Evolutionary conservation across 92 coral and sea anemone genomes (phyloP), one percentile per base, ranked within the genome.

Genomic region (Desmophyllum pertusum): DNA sequence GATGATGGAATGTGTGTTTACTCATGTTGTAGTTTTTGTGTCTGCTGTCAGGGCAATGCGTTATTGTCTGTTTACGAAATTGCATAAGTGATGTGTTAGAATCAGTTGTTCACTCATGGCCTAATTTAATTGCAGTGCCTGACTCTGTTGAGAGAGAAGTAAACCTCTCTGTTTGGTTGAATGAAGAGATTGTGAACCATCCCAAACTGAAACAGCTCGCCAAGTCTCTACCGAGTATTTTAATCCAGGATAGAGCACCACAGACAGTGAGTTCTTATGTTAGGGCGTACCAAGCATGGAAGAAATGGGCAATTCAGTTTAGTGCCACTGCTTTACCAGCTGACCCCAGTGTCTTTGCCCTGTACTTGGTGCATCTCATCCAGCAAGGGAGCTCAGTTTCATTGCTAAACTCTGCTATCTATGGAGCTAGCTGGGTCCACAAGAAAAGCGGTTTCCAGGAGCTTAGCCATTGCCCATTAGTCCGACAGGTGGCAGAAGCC

Each of bases 371-470:
- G 78, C 82, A 81, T 51, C 81, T 81, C 40, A 89, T 89, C 77
- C 87, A 89, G 59, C 89, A 84, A 78, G 53, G 79, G 57, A 85
- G 83, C 50, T 79, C 92, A 40, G 89, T 89, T 61, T 89, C 92
- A 23, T 33, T 84, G 30, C 77, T 81, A 37, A 86, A 86, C 73
- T 77, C 88, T 42, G 85, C 87, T 11, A 80, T 85, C 38, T 85
- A 89, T 89, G 90, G 90, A 81, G 87, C 73, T 86, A 81, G 84
- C 73, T 86, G 88, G 90, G 90, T 87, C 17, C 90, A 90, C 36
- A 70, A 39, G 79, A 87, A 79, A 77, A 75, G 65, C 35, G 77
- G 83, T 37, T 52, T 51, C 65, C 79, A 27, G 13, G 65, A 75
- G 45, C 65, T 75, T 27, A n/a, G 65, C 25, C 66, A 75, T 51